phyloP scores from a whole-genome alignment of 2,113 vertebrate species.

The Cercopithecus mona region DNA sequence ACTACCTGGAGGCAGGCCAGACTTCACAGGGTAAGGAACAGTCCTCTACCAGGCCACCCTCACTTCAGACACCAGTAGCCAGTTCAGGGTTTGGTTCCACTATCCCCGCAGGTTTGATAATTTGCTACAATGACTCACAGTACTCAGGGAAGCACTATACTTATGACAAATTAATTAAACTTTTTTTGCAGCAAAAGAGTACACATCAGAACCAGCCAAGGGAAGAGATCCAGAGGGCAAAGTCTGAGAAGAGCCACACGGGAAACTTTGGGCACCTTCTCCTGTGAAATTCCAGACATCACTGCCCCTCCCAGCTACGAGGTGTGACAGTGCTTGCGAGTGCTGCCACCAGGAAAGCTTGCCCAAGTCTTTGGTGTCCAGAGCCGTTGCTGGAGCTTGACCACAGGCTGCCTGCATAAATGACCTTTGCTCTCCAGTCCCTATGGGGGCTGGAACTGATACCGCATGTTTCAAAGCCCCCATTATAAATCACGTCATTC shows the following conservation, averaged over 20 bases:
- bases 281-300: not conserved
- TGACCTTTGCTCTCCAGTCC: not conserved
- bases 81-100: not conserved
- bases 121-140: not conserved
- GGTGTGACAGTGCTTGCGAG: not conserved
- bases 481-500: not conserved
- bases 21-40: not conserved
- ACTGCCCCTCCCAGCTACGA: accelerated
- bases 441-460: not conserved
- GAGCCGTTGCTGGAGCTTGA: not conserved
- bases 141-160: not conserved
- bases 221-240: not conserved
- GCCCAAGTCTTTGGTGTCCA: not conserved
- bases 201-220: not conserved
- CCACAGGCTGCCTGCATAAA: not conserved
- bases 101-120: not conserved
- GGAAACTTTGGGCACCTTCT: not conserved
- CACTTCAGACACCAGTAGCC: not conserved
- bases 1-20: not conserved
- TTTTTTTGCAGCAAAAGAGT: not conserved
- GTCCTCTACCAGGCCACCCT: not conserved
- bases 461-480: not conserved
- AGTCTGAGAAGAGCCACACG: not conserved
- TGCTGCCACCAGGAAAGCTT: not conserved
- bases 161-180: not conserved